Evolutionary conservation across 2,888 invertebrate species (phyloP).

Genomic region (Erebia aethiops): DNA sequence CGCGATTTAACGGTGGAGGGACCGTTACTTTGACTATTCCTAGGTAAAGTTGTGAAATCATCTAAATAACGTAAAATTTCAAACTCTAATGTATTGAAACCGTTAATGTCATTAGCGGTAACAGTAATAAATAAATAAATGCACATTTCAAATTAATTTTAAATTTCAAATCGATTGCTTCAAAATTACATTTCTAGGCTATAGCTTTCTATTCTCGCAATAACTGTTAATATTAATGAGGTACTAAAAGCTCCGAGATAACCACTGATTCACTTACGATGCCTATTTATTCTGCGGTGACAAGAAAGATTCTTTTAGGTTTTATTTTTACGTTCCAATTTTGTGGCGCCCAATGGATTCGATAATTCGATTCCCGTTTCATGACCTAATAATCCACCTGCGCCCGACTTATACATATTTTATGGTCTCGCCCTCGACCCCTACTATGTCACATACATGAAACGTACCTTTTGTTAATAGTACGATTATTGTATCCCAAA

Average conservation of each 20-base stretch:
- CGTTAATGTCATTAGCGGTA: no score
- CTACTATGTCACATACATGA: slow-evolving; percentile 12
- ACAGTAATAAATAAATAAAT: no score
- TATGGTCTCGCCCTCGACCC: slow-evolving; percentile 51
- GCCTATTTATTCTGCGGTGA: neutral
- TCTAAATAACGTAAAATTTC: no score
- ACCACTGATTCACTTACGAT: neutral
- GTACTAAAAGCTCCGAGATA: neutral
- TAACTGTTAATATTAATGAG: no score
- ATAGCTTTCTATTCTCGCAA: no score
- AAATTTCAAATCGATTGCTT: no score
- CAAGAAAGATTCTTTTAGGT: neutral
- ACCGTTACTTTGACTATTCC: no score
- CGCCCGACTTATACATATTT: slow-evolving; percentile 53
- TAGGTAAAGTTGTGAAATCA: no score
- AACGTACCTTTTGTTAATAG: slow-evolving; percentile 8
- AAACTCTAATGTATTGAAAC: no score
- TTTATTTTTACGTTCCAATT: neutral
- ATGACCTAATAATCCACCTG: slow-evolving; percentile 34
- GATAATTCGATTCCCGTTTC: slow-evolving; percentile 22
- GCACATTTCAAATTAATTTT: no score
- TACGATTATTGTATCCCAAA: neutral
- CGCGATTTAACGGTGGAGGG: no score
- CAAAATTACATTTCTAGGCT: no score
- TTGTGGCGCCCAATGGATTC: slow-evolving; percentile 1